A percentile compares a stretch with the other conserved stretches of the same genome.
phyloP scores from a whole-genome alignment of 2,113 vertebrate genomes.

The Triplophysa tibetana region DNA sequence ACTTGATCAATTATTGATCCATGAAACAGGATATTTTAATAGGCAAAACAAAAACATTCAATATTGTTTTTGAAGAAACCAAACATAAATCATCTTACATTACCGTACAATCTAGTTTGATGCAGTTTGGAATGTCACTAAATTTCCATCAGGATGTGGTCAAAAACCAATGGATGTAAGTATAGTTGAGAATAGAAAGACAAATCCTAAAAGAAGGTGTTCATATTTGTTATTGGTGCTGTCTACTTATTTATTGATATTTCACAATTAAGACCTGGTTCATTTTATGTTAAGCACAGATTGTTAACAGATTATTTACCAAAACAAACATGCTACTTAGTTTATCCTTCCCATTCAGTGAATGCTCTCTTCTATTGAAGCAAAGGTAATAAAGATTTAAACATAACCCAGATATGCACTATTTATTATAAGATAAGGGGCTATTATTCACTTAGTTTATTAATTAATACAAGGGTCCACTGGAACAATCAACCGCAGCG shows the following conservation, averaged over 20 bases:
- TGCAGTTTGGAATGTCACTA: neutral
- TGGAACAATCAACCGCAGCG: constrained; percentile 17
- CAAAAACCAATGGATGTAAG: too few relatives aligned
- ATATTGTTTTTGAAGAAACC: too few relatives aligned
- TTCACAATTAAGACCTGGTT: neutral
- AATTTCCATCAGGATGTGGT: neutral
- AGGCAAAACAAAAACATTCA: too few relatives aligned
- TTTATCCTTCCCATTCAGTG: neutral
- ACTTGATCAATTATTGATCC: too few relatives aligned
- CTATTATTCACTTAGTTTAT: constrained; percentile 17
- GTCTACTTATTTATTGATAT: too few relatives aligned
- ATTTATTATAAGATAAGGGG: constrained; percentile 11
- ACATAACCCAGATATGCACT: neutral
- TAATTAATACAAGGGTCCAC: neutral
- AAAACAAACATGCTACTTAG: constrained; percentile 9
- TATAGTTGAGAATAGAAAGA: neutral
- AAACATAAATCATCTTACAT: too few relatives aligned
- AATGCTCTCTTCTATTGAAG: constrained; percentile 7
- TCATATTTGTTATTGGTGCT: too few relatives aligned
- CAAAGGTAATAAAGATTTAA: neutral
- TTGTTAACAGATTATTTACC: neutral
- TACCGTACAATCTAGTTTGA: neutral
- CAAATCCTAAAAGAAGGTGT: neutral
- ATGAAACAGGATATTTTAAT: too few relatives aligned
- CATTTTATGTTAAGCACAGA: neutral